Percentiles rank a stretch among this genome's conserved stretches.
Evolutionary conservation across 2,888 invertebrate species (phyloP).

Genomic region (Carpatolechia fugitivella): DNA sequence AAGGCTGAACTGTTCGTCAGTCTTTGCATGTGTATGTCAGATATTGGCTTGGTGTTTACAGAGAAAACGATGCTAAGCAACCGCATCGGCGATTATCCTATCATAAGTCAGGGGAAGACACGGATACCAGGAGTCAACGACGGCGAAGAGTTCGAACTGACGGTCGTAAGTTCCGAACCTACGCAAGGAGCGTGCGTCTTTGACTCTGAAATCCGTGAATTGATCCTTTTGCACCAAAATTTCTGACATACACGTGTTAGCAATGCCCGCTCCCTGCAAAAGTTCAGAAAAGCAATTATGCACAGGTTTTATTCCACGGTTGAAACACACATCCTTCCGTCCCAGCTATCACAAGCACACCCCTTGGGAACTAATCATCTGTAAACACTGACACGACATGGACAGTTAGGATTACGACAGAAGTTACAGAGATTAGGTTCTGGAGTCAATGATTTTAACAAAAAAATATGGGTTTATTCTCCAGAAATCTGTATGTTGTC

Average conservation of each 20-base stretch:
- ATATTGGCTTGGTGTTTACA: constrained; percentile 74
- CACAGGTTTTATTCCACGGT: constrained; percentile 60
- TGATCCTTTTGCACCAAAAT: constrained; percentile 41
- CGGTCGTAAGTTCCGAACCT: constrained; percentile 87
- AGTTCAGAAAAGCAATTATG: constrained; percentile 61
- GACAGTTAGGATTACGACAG: constrained; percentile 37
- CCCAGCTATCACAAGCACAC: constrained; percentile 61
- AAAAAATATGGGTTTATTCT: constrained; percentile 46
- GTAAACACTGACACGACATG: constrained; percentile 48
- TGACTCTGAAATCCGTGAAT: constrained; percentile 60
- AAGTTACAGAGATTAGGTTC: constrained; percentile 26
- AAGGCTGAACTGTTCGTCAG: constrained; percentile 43
- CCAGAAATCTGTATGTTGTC: constrained; percentile 89
- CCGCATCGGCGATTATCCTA: constrained; percentile 92
- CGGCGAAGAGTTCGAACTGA: constrained; percentile 90
- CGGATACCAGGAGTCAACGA: constrained; percentile 97
- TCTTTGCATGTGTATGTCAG: constrained; percentile 69
- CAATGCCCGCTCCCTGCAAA: constrained; percentile 66
- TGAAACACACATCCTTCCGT: constrained; percentile 35
- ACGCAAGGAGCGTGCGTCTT: constrained; percentile 68
- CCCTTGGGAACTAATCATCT: constrained; percentile 48
- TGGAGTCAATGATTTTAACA: constrained; percentile 29
- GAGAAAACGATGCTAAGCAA: constrained; percentile 90
- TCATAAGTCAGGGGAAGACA: constrained; percentile 96
- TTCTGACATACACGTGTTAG: constrained; percentile 65